These are phyloP conservation scores for Stictonetta naevosa DNA, from an alignment of 2,113 vertebrate genomes.

Conservation along the genomic window DNA sequence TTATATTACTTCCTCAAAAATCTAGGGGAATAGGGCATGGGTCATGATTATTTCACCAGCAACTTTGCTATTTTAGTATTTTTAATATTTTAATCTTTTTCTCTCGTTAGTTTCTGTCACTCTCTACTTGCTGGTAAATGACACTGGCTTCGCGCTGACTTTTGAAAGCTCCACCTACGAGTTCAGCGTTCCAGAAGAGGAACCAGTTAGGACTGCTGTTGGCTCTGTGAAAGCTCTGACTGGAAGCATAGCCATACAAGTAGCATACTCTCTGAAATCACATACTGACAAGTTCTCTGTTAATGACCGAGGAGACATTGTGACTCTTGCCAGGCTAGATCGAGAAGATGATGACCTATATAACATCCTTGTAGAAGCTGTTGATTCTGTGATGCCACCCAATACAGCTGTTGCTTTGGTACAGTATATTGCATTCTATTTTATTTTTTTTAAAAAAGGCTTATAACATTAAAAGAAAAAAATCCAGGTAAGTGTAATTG, in stretches of 20 bases:
- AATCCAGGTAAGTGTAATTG: not conserved
- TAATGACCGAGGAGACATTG: constrained; percentile 61
- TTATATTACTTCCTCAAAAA: not conserved
- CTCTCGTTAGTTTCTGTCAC: constrained; percentile 64
- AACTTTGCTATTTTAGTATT: not conserved
- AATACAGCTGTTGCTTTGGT: constrained; percentile 76
- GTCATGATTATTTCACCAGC: not conserved
- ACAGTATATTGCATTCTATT: not conserved
- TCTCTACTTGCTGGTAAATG: constrained; percentile 63
- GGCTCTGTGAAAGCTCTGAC: constrained; percentile 72
- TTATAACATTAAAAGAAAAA: not conserved
- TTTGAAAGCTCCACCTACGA: constrained; percentile 77
- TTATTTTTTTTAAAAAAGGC: not conserved
- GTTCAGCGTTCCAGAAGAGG: constrained; percentile 76
- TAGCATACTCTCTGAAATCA: constrained; percentile 73
- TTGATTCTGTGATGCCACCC: constrained; percentile 73
- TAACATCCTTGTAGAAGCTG: constrained; percentile 76
- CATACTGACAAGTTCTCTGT: constrained; percentile 75
- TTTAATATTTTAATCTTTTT: not conserved
- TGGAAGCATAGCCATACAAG: constrained; percentile 48
- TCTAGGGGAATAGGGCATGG: not conserved
- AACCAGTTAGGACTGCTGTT: constrained; percentile 33
- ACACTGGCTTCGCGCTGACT: constrained; percentile 47
- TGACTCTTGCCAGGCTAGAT: constrained; percentile 60
- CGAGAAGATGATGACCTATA: constrained; percentile 75